Evolutionary conservation across 2,797 vertebrate genomes (phyloP).

Genomic region (Pelobates cultripes): DNA sequence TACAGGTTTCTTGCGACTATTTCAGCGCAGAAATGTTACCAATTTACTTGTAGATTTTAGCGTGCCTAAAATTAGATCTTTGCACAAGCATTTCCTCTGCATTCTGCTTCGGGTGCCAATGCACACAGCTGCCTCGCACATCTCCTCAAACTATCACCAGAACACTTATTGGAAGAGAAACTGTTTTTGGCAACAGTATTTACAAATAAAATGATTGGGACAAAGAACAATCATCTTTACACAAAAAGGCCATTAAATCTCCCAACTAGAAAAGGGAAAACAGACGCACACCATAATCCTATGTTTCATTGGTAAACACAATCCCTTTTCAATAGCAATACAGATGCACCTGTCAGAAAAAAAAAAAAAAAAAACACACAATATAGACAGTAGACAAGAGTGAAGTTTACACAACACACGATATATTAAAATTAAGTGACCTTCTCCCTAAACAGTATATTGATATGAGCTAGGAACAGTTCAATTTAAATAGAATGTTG

Average conservation of each 20-base stretch:
- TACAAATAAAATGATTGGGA: neutral
- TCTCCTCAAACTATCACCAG: neutral
- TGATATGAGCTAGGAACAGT: no score
- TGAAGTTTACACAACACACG: no score
- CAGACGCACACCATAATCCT: neutral
- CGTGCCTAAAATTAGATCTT: neutral
- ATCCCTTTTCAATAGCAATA: neutral
- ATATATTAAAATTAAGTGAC: no score
- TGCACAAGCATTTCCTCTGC: neutral
- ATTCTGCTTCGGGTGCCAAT: neutral
- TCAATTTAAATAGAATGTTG: no score
- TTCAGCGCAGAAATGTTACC: neutral
- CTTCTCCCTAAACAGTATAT: no score
- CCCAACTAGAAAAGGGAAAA: neutral
- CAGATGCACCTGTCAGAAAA: constrained; percentile 3
- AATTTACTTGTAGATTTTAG: neutral
- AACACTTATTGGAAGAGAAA: neutral
- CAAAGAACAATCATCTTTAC: neutral
- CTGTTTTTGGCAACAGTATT: neutral
- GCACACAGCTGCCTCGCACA: neutral
- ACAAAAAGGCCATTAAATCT: neutral
- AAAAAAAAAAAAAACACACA: neutral
- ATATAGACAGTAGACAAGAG: neutral
- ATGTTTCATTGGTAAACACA: constrained; percentile 28
- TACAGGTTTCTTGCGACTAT: neutral